Evolutionary conservation across 2,797 vertebrate species (phyloP).

Genomic region (Buphagus erythrorhynchus): DNA sequence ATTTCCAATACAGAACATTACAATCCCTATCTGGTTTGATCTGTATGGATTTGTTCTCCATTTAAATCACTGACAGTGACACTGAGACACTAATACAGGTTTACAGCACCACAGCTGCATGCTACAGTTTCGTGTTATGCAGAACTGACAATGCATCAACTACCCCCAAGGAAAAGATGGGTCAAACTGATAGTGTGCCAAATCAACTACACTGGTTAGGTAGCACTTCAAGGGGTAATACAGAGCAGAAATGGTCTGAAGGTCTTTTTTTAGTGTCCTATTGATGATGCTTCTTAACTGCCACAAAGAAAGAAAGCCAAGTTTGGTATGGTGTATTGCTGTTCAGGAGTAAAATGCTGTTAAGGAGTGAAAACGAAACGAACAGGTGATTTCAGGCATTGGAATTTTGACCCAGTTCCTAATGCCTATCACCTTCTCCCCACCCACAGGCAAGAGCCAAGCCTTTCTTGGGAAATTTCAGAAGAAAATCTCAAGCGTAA

Average conservation of each 20-base stretch:
- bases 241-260: background rate
- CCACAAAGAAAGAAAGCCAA: background rate
- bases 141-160: background rate
- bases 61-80: background rate
- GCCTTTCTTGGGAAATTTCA: background rate
- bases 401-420: background rate
- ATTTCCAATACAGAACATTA: background rate
- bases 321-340: fast-evolving
- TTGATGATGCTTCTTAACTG: background rate
- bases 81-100: background rate
- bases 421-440: background rate
- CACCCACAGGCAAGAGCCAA: background rate
- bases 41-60: background rate
- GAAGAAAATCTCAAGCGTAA: background rate
- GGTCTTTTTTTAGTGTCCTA: background rate
- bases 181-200: background rate
- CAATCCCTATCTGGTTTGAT: background rate
- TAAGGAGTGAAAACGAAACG: background rate
- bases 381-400: background rate
- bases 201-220: background rate
- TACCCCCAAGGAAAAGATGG: background rate
- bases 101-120: background rate
- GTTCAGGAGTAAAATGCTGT: background rate
- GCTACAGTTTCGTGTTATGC: background rate
- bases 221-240: background rate